phyloP scores from a whole-genome alignment of 2,113 vertebrate species.

The Xyliphius kryptos region DNA sequence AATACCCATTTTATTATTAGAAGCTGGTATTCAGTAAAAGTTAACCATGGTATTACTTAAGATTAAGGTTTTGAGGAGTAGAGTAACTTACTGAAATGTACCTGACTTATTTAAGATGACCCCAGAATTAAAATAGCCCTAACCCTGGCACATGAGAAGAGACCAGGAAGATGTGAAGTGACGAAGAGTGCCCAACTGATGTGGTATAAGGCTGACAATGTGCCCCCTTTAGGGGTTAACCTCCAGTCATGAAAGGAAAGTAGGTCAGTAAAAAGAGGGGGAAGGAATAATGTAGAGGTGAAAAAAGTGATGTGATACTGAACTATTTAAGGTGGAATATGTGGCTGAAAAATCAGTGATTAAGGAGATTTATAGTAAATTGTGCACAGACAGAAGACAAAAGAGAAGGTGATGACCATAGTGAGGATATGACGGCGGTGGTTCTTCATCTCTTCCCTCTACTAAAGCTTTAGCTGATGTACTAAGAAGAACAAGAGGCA shows the following conservation, averaged over 20 bases:
- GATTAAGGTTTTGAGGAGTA: neutral
- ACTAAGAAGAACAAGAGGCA: slow-evolving; percentile 4
- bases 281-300: slow-evolving; percentile 15
- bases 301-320: slow-evolving; percentile 22
- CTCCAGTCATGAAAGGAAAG: slow-evolving; percentile 68
- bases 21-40: no score
- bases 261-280: slow-evolving; percentile 65
- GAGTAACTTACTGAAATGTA: neutral
- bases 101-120: slow-evolving; percentile 49
- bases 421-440: neutral
- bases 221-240: slow-evolving; percentile 69
- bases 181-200: slow-evolving; percentile 68
- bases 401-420: neutral
- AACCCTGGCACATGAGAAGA: slow-evolving; percentile 41
- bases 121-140: slow-evolving; percentile 54
- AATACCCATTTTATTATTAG: no score
- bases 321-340: slow-evolving; percentile 1
- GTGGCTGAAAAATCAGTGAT: neutral
- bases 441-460: neutral
- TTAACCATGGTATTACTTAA: neutral
- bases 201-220: slow-evolving; percentile 61
- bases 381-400: neutral
- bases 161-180: slow-evolving; percentile 69
- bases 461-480: slow-evolving; percentile 2
- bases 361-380: neutral